A percentile compares a stretch with the other conserved stretches of the same genome.
phyloP scores from a whole-genome alignment of 2,113 vertebrate genomes.

The Lepus americanus region DNA sequence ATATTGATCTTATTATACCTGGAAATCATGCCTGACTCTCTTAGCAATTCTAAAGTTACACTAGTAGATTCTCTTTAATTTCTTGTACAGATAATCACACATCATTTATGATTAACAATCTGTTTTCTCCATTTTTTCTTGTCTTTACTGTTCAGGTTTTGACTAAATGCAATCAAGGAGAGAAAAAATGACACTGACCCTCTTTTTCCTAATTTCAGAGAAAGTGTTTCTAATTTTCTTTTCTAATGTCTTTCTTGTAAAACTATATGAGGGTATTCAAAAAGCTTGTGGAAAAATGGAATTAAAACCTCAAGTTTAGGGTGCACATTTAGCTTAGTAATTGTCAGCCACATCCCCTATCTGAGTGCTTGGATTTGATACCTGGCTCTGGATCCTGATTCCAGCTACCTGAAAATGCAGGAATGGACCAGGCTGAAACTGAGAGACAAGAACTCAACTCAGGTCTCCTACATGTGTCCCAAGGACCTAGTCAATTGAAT shows the following conservation, averaged over 20 bases:
- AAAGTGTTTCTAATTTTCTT: slow-evolving; percentile 47
- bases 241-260: slow-evolving; percentile 16
- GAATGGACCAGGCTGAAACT: too few relatives aligned
- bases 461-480: too few relatives aligned
- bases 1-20: not conserved
- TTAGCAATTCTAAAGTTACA: slow-evolving; percentile 50
- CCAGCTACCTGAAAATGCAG: too few relatives aligned
- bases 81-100: slow-evolving; percentile 28
- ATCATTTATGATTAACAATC: slow-evolving; percentile 31
- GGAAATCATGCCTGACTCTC: not conserved
- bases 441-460: too few relatives aligned
- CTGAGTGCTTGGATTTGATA: too few relatives aligned
- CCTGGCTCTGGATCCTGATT: too few relatives aligned
- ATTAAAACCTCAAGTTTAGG: too few relatives aligned
- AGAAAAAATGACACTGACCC: not conserved
- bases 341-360: too few relatives aligned
- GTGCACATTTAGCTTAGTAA: too few relatives aligned
- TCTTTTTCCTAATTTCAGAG: slow-evolving; percentile 49
- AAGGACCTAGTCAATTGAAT: too few relatives aligned
- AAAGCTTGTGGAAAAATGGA: too few relatives aligned
- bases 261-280: not conserved
- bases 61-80: not conserved
- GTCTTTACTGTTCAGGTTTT: not conserved
- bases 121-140: not conserved
- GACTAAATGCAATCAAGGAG: not conserved